Evolutionary conservation across 2,888 invertebrate genomes (phyloP), one percentile per base, ranked within the genome.

Genomic region (Drosophila nr. perissopoda): DNA sequence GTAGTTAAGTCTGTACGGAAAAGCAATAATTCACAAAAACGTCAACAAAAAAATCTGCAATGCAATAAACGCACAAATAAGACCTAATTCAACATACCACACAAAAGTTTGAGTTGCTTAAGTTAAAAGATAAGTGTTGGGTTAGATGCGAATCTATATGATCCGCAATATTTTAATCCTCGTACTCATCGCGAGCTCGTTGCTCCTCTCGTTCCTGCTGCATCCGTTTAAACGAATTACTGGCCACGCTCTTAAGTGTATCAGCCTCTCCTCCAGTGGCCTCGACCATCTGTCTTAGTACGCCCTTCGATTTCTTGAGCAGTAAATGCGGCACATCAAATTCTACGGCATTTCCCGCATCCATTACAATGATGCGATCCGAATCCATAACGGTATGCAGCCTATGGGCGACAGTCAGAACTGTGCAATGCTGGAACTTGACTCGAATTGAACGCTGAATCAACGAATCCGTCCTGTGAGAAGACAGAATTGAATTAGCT

Each of bases 371-470:
- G 25, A 98, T 96, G 71, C 96, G 95, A 93, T 98, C 97, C 0
- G 97, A 97, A 93, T 98, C 98, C 96, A 98, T 98, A 75, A 98
- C 97, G 0, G 98, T 98, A 92, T 98, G 96, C 34, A 99, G 94
- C 49, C 98, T 95, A 93, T 98, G 98, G 6, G 98, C 98, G 40
- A 98, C 97, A 0, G 98, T 98, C 48, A 98, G 93, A 11, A 98
- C 98, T 0, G 98, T 98, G 92, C 97, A 98, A 27, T 96, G 94
- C 18, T 94, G 94, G 91, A 98, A 98, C 89, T 96, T 96, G 48
- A 94, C 94, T 65, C 97, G 94, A 66, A 98, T 97, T 0, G 98
- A 97, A 90, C 94, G 94, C 92, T 98, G 98, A 86, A 98, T 98
- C 68, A 98, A 94, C 54, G 95, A 95, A 92, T 98, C 98, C 18